Percentiles rank a stretch among this genome's conserved stretches.
Conservation (phyloP, 2,113 vertebrate genomes). For the Ellobius talpinus region DNA sequence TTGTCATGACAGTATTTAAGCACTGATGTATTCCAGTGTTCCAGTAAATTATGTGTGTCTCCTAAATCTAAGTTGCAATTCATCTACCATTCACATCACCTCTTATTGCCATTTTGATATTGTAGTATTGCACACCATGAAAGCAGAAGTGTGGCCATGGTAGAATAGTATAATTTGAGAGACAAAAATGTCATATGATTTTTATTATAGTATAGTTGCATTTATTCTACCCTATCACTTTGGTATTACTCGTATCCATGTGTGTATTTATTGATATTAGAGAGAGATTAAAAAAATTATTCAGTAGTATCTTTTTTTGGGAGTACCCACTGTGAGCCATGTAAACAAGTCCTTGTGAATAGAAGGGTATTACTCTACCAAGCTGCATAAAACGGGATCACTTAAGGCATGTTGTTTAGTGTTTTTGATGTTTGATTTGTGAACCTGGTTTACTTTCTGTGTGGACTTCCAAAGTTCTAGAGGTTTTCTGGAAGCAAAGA, state of each 20-base stretch:
- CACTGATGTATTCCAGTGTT: background rate
- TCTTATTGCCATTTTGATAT: background rate
- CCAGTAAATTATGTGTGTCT: background rate
- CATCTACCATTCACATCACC: background rate
- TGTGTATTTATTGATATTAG: background rate
- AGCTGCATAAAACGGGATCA: background rate
- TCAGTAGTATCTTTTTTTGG: background rate
- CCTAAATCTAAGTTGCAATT: background rate
- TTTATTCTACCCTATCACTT: background rate
- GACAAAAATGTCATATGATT: background rate
- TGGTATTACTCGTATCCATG: background rate
- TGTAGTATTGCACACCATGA: background rate
- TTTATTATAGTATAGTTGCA: background rate
- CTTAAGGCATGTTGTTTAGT: background rate
- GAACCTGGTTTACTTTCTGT: background rate
- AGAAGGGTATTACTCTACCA: background rate
- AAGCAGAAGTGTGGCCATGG: background rate
- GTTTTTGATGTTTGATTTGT: background rate
- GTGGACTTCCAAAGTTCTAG: background rate
- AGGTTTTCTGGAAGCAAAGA: too few species aligned
- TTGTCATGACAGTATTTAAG: background rate
- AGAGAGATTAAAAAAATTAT: background rate
- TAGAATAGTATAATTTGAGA: background rate
- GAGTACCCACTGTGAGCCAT: background rate
- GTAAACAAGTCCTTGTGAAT: background rate